These are phyloP conservation scores for Carduelis carduelis DNA, from an alignment of 2,797 vertebrate species.

Conservation along the genomic window DNA sequence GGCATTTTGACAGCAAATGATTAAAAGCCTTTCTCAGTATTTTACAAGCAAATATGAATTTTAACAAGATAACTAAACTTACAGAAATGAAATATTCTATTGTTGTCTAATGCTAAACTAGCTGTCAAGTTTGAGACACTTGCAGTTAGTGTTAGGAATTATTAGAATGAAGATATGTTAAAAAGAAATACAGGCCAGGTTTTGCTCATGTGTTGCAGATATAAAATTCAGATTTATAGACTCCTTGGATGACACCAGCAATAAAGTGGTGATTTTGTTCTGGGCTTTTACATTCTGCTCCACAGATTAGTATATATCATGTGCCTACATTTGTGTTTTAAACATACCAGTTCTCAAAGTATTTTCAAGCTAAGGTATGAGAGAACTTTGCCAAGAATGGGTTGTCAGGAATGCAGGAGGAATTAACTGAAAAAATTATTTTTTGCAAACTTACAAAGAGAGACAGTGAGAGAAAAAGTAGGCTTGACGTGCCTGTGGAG, in stretches of 20 bases:
- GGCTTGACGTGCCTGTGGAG: neutral
- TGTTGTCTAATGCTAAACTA: slow-evolving; percentile 66
- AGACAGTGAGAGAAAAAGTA: neutral
- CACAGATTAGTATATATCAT: slow-evolving; percentile 2
- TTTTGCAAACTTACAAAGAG: neutral
- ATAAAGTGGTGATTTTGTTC: slow-evolving; percentile 63
- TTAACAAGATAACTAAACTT: slow-evolving; percentile 68
- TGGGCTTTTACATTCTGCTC: slow-evolving; percentile 57
- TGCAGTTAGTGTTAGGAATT: slow-evolving; percentile 63
- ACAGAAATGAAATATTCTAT: slow-evolving; percentile 69
- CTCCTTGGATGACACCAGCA: slow-evolving; percentile 64
- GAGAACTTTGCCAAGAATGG: neutral
- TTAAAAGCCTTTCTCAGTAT: slow-evolving; percentile 65
- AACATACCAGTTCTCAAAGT: neutral
- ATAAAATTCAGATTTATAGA: slow-evolving; percentile 71
- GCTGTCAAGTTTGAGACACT: slow-evolving; percentile 60
- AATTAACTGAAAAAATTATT: neutral
- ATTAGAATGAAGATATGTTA: slow-evolving; percentile 71
- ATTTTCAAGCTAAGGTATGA: neutral
- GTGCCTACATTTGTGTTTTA: neutral
- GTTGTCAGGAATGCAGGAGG: neutral
- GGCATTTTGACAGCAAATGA: slow-evolving; percentile 70
- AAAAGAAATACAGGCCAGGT: slow-evolving; percentile 70
- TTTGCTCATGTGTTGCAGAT: slow-evolving; percentile 64
- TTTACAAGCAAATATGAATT: slow-evolving; percentile 73